phyloP scores from a whole-genome alignment of 2,888 invertebrate genomes.

The Noctuana brunneofusca region DNA sequence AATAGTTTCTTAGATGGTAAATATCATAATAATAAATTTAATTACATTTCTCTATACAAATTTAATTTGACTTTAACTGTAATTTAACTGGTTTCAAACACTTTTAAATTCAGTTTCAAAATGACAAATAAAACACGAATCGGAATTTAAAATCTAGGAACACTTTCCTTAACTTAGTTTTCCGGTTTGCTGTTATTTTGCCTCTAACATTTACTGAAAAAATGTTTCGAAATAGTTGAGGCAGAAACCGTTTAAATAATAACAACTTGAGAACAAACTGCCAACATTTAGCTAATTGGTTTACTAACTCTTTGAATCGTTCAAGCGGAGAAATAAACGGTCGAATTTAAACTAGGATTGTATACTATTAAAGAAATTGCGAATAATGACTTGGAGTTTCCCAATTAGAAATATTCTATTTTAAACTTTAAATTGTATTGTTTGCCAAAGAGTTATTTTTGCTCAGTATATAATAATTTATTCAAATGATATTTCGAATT shows the following conservation, averaged over 20 bases:
- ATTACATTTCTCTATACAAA: too few relatives aligned
- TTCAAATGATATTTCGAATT: too few relatives aligned
- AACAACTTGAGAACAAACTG: slow-evolving; percentile 19
- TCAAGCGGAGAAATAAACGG: slow-evolving; percentile 5
- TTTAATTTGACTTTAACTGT: background rate
- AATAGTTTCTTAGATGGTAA: too few relatives aligned
- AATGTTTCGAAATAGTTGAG: slow-evolving; percentile 15
- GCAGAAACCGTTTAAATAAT: slow-evolving; percentile 24
- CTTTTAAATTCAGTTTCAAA: slow-evolving; percentile 7
- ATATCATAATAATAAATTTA: too few relatives aligned
- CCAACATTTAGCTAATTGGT: slow-evolving; percentile 23
- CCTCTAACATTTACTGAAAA: background rate
- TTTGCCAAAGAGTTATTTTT: too few relatives aligned
- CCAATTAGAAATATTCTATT: background rate
- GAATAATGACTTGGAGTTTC: background rate
- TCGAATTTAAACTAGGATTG: slow-evolving; percentile 8
- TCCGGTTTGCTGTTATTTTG: background rate
- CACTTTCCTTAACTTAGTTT: slow-evolving; percentile 9
- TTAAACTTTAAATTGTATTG: background rate
- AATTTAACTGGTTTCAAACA: background rate
- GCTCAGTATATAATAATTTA: too few relatives aligned
- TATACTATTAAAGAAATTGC: background rate
- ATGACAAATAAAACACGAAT: slow-evolving; percentile 6
- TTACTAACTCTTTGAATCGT: slow-evolving; percentile 1
- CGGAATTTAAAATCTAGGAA: slow-evolving; percentile 1